Conservation (phyloP, 2,797 vertebrate species). For the Chlorospingus flavigularis region DNA sequence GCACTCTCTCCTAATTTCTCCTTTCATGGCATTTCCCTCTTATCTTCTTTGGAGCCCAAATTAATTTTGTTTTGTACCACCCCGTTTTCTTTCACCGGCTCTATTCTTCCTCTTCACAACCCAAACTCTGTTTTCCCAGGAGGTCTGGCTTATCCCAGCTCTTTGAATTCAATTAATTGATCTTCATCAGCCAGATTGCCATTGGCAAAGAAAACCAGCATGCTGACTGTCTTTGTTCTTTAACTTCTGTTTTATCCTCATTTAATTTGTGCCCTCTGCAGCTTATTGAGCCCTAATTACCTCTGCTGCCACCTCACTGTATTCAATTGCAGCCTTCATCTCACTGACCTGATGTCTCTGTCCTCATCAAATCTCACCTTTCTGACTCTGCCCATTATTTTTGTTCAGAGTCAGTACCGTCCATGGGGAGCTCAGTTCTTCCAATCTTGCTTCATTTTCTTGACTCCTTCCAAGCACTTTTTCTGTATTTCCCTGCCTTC, state of each 20-base stretch:
- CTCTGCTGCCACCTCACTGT: constrained; percentile 33
- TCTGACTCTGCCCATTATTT: constrained; percentile 52
- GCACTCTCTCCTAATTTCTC: neutral
- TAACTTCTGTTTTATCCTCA: constrained; percentile 55
- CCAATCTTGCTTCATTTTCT: neutral
- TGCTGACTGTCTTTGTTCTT: constrained; percentile 26
- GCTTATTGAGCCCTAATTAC: constrained; percentile 63
- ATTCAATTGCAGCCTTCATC: constrained; percentile 53
- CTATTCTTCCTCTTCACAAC: constrained; percentile 19
- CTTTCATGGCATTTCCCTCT: neutral
- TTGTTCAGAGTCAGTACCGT: neutral
- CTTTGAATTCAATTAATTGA: constrained; percentile 67
- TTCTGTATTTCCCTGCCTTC: neutral
- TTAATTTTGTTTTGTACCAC: constrained; percentile 38
- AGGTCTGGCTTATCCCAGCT: constrained; percentile 36
- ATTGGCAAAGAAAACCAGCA: constrained; percentile 53
- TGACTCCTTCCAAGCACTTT: neutral
- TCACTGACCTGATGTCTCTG: constrained; percentile 26
- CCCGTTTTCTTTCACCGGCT: neutral
- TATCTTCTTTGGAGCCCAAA: constrained; percentile 26
- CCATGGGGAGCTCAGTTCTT: neutral
- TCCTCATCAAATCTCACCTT: constrained; percentile 65
- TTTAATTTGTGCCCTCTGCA: constrained; percentile 64
- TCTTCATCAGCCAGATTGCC: constrained; percentile 57
- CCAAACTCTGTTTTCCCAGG: constrained; percentile 20